Percentiles rank a stretch among this genome's conserved stretches.
These are phyloP conservation scores for Mechanitis messenoides DNA, from an alignment of 2,888 invertebrate genomes.

Conservation along the genomic window DNA sequence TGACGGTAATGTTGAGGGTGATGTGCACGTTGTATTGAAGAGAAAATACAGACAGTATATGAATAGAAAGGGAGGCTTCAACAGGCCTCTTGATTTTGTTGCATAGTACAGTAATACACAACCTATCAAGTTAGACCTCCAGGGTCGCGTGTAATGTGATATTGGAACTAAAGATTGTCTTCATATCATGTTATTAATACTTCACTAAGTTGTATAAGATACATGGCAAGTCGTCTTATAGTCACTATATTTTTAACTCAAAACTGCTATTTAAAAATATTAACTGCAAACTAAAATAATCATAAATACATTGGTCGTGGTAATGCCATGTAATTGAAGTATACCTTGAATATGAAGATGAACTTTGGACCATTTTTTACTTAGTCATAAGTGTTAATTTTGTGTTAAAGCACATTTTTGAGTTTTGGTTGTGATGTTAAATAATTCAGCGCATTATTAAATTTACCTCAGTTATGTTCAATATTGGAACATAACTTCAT, in stretches of 20 bases:
- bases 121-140: slow-evolving; percentile 32
- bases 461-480: too few relatives aligned
- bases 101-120: slow-evolving; percentile 74
- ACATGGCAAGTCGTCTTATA: too few relatives aligned
- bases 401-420: slow-evolving; percentile 29
- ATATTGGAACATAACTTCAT: too few relatives aligned
- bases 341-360: slow-evolving; percentile 14
- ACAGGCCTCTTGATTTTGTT: slow-evolving; percentile 97
- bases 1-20: slow-evolving; percentile 94
- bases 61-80: slow-evolving; percentile 99
- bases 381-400: slow-evolving; percentile 44
- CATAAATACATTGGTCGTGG: slow-evolving; percentile 1
- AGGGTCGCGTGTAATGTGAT: slow-evolving; percentile 35
- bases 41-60: slow-evolving; percentile 99
- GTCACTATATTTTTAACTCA: too few relatives aligned
- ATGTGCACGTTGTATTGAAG: slow-evolving; percentile 96
- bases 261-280: too few relatives aligned
- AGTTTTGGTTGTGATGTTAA: slow-evolving; percentile 29
- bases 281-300: too few relatives aligned
- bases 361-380: slow-evolving; percentile 33
- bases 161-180: slow-evolving; percentile 34
- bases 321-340: slow-evolving; percentile 13
- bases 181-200: slow-evolving; percentile 17
- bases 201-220: neutral
- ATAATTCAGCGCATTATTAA: slow-evolving; percentile 3